These are phyloP conservation scores for Procambarus clarkii DNA, from an alignment of 1,140 invertebrate genomes.

Conservation along the genomic window DNA sequence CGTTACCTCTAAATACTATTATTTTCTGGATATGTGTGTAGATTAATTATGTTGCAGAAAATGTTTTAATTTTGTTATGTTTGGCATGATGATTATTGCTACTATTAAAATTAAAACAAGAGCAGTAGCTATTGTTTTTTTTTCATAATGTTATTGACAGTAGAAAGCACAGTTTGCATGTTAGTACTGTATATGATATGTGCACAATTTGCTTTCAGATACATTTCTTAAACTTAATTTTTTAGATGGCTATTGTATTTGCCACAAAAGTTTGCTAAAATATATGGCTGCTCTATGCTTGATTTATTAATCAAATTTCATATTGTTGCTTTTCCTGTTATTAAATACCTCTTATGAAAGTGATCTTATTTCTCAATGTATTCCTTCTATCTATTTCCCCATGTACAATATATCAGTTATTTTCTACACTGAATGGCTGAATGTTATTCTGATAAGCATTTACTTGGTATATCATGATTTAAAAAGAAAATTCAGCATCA, in stretches of 20 bases:
- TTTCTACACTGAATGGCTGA: neutral
- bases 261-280: neutral
- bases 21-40: neutral
- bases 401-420: neutral
- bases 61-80: neutral
- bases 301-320: neutral
- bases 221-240: neutral
- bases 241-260: neutral
- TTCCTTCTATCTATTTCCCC: neutral
- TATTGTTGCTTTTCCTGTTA: neutral
- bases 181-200: neutral
- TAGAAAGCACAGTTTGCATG: slow-evolving; percentile 4
- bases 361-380: neutral
- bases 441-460: neutral
- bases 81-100: neutral
- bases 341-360: neutral
- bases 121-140: neutral
- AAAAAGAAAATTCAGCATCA: neutral
- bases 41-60: neutral
- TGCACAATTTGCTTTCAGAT: neutral
- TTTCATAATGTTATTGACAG: neutral
- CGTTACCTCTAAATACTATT: neutral
- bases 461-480: neutral
- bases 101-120: neutral
- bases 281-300: slow-evolving; percentile 1